Conservation (phyloP, 2,797 vertebrate genomes). For the Mormyrops boulengeri region DNA sequence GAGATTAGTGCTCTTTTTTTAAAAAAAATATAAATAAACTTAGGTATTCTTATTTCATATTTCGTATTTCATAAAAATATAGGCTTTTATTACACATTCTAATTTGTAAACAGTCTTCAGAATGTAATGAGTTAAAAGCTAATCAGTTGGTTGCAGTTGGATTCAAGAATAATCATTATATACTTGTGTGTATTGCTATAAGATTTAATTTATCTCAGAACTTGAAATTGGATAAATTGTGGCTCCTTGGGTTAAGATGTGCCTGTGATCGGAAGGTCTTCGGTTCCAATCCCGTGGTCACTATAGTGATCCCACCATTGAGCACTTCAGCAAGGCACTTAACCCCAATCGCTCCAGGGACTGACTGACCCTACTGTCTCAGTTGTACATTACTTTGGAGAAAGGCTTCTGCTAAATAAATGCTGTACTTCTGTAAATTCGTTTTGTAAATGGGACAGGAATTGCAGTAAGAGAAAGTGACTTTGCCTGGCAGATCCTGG, state of each 20-base stretch:
- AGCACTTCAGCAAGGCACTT: background rate
- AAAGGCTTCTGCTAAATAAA: background rate
- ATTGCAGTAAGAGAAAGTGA: background rate
- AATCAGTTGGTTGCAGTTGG: background rate
- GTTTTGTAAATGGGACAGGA: background rate
- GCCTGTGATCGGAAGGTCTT: background rate
- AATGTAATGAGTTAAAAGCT: background rate
- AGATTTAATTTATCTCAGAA: background rate
- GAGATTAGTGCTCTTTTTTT: background rate
- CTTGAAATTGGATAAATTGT: background rate
- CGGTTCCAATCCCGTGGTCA: background rate
- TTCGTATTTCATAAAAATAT: background rate
- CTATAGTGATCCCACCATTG: background rate
- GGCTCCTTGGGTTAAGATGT: background rate
- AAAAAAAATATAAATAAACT: background rate
- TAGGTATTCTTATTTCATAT: background rate
- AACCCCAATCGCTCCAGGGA: background rate
- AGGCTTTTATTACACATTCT: background rate
- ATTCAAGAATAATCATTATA: background rate
- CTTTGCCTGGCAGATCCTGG: background rate
- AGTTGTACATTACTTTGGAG: background rate
- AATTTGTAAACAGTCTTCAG: background rate
- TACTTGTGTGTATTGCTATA: background rate
- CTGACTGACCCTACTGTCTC: background rate
- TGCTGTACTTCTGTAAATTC: background rate